phyloP scores from a whole-genome alignment of 2,113 vertebrate genomes.

The Phoenicopterus ruber region DNA sequence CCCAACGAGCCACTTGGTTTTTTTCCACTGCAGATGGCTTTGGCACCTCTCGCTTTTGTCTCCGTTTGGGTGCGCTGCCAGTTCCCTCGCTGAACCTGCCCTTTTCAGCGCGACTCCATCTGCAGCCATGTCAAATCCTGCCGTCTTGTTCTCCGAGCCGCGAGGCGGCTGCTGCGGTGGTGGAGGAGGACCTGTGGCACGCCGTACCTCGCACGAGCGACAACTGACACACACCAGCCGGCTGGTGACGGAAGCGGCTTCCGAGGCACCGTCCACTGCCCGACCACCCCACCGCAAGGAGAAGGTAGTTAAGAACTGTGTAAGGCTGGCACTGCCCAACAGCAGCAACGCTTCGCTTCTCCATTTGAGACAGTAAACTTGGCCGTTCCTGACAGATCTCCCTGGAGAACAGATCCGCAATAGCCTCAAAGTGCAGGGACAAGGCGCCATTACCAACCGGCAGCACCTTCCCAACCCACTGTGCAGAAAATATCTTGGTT shows the following conservation, averaged over 20 bases:
- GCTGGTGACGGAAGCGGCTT: not conserved
- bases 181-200: not conserved
- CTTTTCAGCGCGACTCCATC: not conserved
- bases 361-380: not conserved
- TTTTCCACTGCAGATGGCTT: constrained; percentile 54
- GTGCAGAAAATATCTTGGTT: not conserved
- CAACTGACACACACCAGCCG: not conserved
- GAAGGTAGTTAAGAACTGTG: fast-evolving
- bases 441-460: not conserved
- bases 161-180: not conserved
- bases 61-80: constrained; percentile 20
- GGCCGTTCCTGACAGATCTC: fast-evolving
- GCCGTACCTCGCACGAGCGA: fast-evolving
- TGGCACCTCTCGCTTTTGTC: constrained; percentile 19
- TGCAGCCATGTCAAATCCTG: not conserved
- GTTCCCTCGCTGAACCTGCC: not conserved
- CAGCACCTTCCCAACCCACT: not conserved
- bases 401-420: not conserved
- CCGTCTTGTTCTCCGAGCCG: fast-evolving
- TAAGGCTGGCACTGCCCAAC: not conserved
- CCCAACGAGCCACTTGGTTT: not conserved
- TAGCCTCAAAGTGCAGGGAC: not conserved
- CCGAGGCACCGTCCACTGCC: fast-evolving
- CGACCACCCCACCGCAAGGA: fast-evolving
- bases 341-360: fast-evolving